These are phyloP conservation scores for Lerista edwardsae DNA, from an alignment of 2,797 vertebrate genomes.

Conservation along the genomic window DNA sequence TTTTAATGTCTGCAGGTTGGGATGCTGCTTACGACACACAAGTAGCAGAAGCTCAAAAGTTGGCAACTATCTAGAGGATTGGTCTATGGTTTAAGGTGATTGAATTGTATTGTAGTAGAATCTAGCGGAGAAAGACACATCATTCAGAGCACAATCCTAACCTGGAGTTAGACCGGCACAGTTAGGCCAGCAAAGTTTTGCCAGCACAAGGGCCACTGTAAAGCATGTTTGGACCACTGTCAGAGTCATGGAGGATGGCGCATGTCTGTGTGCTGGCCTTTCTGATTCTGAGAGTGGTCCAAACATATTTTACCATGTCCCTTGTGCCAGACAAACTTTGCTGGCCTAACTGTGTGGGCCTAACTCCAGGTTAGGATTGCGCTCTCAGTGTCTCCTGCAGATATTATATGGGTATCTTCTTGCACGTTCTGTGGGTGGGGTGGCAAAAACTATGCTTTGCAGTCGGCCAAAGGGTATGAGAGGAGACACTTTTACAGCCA, in stretches of 20 bases:
- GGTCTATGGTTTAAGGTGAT: slow-evolving; percentile 32
- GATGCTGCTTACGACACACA: neutral
- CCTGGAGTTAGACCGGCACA: too few relatives aligned
- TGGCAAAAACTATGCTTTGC: slow-evolving; percentile 55
- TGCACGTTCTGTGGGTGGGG: slow-evolving; percentile 45
- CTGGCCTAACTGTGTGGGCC: too few relatives aligned
- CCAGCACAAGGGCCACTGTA: too few relatives aligned
- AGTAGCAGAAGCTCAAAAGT: neutral
- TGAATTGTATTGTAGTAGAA: slow-evolving; percentile 6
- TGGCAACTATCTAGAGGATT: neutral
- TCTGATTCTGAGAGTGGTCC: too few relatives aligned
- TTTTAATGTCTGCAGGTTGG: neutral
- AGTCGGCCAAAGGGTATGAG: slow-evolving; percentile 58
- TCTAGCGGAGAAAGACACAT: slow-evolving; percentile 42
- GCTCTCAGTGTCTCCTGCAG: slow-evolving; percentile 37
- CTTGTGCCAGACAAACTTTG: too few relatives aligned
- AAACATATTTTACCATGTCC: too few relatives aligned
- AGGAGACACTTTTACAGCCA: slow-evolving; percentile 66
- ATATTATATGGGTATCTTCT: slow-evolving; percentile 43
- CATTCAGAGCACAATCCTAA: too few relatives aligned
- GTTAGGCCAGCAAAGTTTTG: too few relatives aligned
- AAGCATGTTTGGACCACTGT: too few relatives aligned
- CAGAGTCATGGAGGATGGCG: too few relatives aligned
- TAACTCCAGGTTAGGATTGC: too few relatives aligned
- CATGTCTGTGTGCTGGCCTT: too few relatives aligned